These are phyloP conservation scores for Neuroterus valhalla DNA, from an alignment of 1,140 invertebrate genomes.

Conservation along the genomic window DNA sequence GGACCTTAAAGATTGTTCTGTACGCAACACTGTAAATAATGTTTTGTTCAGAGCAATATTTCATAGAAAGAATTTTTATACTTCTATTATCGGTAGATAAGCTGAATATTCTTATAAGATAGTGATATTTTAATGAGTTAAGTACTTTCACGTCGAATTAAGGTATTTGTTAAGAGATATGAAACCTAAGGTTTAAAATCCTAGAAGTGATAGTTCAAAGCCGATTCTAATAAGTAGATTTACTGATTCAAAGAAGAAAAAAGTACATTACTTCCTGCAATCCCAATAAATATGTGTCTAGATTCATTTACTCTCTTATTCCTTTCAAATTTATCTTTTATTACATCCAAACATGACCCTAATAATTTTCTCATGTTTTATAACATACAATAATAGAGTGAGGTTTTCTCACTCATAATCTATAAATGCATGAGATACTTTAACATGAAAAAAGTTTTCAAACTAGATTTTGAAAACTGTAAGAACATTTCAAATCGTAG, in stretches of 20 bases:
- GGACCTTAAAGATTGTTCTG: constrained; percentile 35
- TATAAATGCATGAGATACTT: not conserved
- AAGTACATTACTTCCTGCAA: constrained; percentile 40
- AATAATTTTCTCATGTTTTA: not conserved
- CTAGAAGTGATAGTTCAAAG: constrained; percentile 4
- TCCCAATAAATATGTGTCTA: constrained; percentile 48
- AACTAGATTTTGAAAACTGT: no score
- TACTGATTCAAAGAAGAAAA: no score
- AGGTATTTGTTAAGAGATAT: not conserved
- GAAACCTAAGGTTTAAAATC: not conserved
- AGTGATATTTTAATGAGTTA: constrained; percentile 60
- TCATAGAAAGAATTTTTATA: constrained; percentile 61
- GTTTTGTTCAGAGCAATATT: constrained; percentile 51
- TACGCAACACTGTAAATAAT: constrained; percentile 57
- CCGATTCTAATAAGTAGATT: constrained; percentile 28
- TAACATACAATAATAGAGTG: not conserved
- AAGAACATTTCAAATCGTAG: no score
- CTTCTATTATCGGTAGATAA: constrained; percentile 58
- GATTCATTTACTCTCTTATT: constrained; percentile 41
- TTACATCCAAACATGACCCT: not conserved
- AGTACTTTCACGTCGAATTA: constrained; percentile 53
- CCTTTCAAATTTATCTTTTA: not conserved
- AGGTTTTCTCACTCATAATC: not conserved
- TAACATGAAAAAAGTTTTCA: not conserved
- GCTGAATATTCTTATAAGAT: constrained; percentile 56